Conservation (phyloP, 2,888 invertebrate species). For the Andrena praecox region DNA sequence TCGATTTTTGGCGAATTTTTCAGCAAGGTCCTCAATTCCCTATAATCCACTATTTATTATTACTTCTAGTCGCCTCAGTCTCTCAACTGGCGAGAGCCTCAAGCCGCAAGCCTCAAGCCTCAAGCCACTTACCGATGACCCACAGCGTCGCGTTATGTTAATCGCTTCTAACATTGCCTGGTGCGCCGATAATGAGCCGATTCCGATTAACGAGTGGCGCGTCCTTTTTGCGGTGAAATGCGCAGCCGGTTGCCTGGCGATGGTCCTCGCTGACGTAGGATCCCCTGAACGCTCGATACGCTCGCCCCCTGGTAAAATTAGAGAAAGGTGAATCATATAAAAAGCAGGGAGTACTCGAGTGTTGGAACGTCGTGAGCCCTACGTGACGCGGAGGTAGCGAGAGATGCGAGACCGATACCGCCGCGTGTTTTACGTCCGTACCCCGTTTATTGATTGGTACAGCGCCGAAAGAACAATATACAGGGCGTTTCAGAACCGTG, state of each 20-base stretch:
- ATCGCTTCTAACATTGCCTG: slow-evolving; percentile 6
- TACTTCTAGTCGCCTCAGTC: too few species aligned
- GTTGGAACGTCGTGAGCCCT: neutral
- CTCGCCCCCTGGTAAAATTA: slow-evolving; percentile 24
- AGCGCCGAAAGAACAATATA: slow-evolving; percentile 66
- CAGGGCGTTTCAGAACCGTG: neutral
- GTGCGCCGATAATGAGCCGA: slow-evolving; percentile 29
- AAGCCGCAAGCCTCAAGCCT: too few species aligned
- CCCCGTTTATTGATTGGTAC: slow-evolving; percentile 69
- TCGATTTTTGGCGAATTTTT: too few species aligned
- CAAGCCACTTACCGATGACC: neutral
- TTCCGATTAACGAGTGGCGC: slow-evolving; percentile 26
- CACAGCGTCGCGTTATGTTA: slow-evolving; percentile 19
- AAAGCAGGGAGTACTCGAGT: neutral
- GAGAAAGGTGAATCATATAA: slow-evolving; percentile 39
- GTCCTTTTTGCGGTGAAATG: slow-evolving; percentile 2
- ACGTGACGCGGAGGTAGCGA: slow-evolving; percentile 24
- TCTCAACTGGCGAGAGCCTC: too few species aligned
- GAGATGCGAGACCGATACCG: slow-evolving; percentile 45
- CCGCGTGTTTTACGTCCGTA: slow-evolving; percentile 59
- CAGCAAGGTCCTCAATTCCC: too few species aligned
- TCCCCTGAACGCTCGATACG: slow-evolving; percentile 34
- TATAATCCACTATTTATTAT: too few species aligned
- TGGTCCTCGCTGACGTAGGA: slow-evolving; percentile 39
- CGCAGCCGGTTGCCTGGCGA: neutral